Evolutionary conservation across 2,797 vertebrate species (phyloP), one percentile per base, ranked within the genome.

Genomic region (Hephaestus fuliginosus): DNA sequence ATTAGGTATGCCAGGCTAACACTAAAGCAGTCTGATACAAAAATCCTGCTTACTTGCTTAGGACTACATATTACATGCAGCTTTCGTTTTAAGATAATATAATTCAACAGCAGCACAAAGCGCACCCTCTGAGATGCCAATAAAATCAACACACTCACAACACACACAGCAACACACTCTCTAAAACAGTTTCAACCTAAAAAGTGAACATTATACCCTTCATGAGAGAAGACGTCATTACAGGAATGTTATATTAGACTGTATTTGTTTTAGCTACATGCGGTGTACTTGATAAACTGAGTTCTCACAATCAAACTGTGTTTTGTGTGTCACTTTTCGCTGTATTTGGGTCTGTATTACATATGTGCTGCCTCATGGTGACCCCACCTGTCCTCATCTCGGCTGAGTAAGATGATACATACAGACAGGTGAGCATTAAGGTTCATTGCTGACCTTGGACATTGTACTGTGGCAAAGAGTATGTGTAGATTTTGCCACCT

Each of bases 111-210:
- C 20, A 67, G 14, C 36, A 18, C 33, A 67, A 79, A 67, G 36
- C 43, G 1, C 53, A 73, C 39, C 41, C 52, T 53, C 49, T 11
- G n/a, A 81, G 56, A 41, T 70, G 10, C 66, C 25, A 48, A 56
- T 18, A 33, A 60, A 67, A 46, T 20, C 39, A 64, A 43, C n/a
- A 65, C 3, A 25, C 25, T 25, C 25, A 25, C 25, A 25, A 25
- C 25, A 25, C 25, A 25, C 25, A 25, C 25, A 25, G 25, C 25
- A 25, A 25, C 25, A 25, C 25, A 25, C 2, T 8, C 36, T 57
- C 39, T 57, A 12, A 56, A 80, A 7, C 18, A 15, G 20, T 22
- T 57, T 28, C 3, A 48, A 33, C 30, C 18, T 6, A 41, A 17
- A 18, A 33, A 17, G 28, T 25, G 30, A 41, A 72, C 30, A 62